Percentiles rank a stretch among this genome's conserved stretches.
Evolutionary conservation across 2,113 vertebrate genomes (phyloP).

Genomic region (Nesospiza acunhae): DNA sequence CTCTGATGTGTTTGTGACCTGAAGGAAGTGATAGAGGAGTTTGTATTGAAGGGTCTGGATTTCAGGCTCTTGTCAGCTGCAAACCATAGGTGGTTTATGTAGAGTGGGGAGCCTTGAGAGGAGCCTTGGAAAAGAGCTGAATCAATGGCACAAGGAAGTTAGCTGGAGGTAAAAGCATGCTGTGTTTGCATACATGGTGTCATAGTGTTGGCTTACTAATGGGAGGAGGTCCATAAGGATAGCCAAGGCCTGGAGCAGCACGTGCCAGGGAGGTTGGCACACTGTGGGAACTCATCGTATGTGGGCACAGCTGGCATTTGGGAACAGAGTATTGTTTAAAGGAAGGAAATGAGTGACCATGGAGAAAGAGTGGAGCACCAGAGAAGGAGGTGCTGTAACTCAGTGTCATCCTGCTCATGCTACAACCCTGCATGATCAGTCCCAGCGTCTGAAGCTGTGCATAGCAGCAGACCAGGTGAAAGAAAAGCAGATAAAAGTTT

Average conservation of each 20-base stretch:
- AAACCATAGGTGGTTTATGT: not conserved
- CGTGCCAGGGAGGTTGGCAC: accelerated
- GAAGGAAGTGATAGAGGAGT: not conserved
- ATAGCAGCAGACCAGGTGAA: not conserved
- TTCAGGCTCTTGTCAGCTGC: not conserved
- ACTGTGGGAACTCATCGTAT: accelerated
- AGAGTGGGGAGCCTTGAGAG: not conserved
- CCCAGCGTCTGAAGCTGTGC: accelerated
- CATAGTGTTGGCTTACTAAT: not conserved
- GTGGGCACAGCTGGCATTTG: not conserved
- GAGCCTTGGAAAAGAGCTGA: not conserved
- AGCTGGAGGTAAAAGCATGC: not conserved
- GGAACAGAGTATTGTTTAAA: not conserved
- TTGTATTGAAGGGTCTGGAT: not conserved
- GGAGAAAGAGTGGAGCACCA: not conserved
- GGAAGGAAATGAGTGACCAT: not conserved
- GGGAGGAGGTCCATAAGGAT: not conserved
- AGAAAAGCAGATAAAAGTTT: not conserved
- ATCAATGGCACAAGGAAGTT: not conserved
- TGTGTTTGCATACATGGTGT: not conserved
- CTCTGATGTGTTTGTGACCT: not conserved
- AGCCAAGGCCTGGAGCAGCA: not conserved
- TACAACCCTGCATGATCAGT: not conserved
- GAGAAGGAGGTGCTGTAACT: not conserved
- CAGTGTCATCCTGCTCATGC: not conserved